Evolutionary conservation across 2,113 vertebrate species (phyloP).

Genomic region (Cyprinus carpio): DNA sequence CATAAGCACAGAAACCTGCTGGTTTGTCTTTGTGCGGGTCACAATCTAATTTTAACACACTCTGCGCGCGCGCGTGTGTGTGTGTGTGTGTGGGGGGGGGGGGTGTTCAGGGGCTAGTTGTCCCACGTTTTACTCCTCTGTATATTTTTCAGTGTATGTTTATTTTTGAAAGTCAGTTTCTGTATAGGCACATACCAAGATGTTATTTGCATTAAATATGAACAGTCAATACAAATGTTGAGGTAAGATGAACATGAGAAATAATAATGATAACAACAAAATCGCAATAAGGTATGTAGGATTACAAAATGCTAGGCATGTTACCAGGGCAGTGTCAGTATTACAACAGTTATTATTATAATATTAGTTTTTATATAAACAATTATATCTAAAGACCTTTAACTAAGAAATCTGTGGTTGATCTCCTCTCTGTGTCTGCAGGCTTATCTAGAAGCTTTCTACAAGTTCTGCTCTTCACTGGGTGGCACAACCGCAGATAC

Average conservation of each 20-base stretch:
- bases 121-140: neutral
- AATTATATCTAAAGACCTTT: neutral
- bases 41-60: neutral
- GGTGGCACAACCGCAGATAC: constrained; percentile 94
- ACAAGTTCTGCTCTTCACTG: constrained; percentile 93
- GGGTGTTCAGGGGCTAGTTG: too few relatives aligned
- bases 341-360: neutral
- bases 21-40: neutral
- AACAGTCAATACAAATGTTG: neutral
- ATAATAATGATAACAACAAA: neutral
- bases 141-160: neutral
- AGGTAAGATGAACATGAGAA: neutral
- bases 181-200: neutral
- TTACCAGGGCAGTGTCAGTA: neutral
- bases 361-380: too few relatives aligned
- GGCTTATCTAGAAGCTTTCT: constrained; percentile 97
- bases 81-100: too few relatives aligned
- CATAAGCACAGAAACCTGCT: neutral
- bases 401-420: neutral
- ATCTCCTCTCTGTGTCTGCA: constrained; percentile 58
- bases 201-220: neutral
- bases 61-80: too few relatives aligned
- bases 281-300: neutral
- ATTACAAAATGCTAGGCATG: neutral
- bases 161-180: neutral